Evolutionary conservation across 2,113 vertebrate genomes (phyloP).

Genomic region (Etheostoma cragini): DNA sequence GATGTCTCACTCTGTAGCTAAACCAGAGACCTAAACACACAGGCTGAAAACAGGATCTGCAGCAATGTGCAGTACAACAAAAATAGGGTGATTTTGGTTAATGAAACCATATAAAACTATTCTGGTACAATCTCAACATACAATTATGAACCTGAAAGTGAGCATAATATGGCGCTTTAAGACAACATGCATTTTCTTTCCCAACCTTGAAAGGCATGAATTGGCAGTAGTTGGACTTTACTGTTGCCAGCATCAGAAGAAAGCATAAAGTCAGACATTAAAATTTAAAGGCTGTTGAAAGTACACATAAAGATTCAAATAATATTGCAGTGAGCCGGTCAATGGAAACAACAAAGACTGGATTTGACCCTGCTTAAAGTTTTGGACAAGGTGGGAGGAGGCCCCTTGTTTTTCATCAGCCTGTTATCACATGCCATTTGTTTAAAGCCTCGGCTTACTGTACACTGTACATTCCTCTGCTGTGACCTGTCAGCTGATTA

Average conservation of each 20-base stretch:
- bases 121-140: too few species aligned
- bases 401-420: conserved; percentile 68
- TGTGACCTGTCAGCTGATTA: conserved; percentile 78
- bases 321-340: conserved; percentile 8
- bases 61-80: too few species aligned
- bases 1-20: too few species aligned
- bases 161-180: neutral
- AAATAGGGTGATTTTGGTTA: too few species aligned
- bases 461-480: conserved; percentile 78
- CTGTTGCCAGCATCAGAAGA: neutral
- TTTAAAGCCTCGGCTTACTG: conserved; percentile 74
- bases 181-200: neutral
- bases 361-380: conserved; percentile 46
- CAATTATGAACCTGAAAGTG: too few species aligned
- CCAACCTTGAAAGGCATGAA: neutral
- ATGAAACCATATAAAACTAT: too few species aligned
- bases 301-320: conserved; percentile 17
- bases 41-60: too few species aligned
- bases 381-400: conserved; percentile 53
- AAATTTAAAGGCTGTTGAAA: neutral
- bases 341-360: conserved; percentile 19
- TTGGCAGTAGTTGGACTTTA: neutral
- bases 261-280: neutral
- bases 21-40: too few species aligned
- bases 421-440: conserved; percentile 76